Evolutionary conservation across 1,140 invertebrate genomes (phyloP).

Genomic region (Drosophila kepulauana): DNA sequence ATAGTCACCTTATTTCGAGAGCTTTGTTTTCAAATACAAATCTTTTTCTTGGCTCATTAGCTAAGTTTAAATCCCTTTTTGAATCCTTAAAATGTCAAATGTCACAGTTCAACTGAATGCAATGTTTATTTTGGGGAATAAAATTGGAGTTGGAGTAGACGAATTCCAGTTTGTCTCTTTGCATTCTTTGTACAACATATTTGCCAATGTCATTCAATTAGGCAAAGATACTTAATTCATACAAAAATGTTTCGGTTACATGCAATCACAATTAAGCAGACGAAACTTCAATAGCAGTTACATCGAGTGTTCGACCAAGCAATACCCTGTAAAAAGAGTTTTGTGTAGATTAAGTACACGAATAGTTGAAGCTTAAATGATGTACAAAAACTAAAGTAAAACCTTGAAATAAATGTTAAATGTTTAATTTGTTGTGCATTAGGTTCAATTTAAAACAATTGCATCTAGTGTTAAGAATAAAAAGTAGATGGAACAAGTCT

Average conservation of each 20-base stretch:
- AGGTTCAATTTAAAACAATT: too few relatives aligned
- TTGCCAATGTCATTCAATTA: conserved; percentile 71
- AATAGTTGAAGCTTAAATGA: conserved; percentile 2
- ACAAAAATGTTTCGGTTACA: conserved; percentile 63
- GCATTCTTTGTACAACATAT: conserved; percentile 41
- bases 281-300: conserved; percentile 15
- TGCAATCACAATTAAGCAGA: conserved; percentile 69
- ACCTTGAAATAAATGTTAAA: too few relatives aligned
- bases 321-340: conserved; percentile 11
- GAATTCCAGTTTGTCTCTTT: neutral
- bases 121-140: neutral
- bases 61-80: too few relatives aligned
- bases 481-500: too few relatives aligned
- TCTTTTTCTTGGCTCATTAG: too few relatives aligned
- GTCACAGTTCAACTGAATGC: too few relatives aligned
- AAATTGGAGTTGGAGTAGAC: neutral
- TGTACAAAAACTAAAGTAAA: too few relatives aligned
- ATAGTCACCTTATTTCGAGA: too few relatives aligned
- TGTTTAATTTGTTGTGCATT: too few relatives aligned
- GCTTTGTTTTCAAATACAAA: too few relatives aligned
- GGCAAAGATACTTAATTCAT: conserved; percentile 66
- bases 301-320: neutral
- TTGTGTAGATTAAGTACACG: conserved; percentile 1
- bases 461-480: too few relatives aligned
- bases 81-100: too few relatives aligned